Percentiles rank a stretch among this genome's conserved stretches.
phyloP scores from a whole-genome alignment of 2,797 vertebrate species.

The Clarias fuscus region DNA sequence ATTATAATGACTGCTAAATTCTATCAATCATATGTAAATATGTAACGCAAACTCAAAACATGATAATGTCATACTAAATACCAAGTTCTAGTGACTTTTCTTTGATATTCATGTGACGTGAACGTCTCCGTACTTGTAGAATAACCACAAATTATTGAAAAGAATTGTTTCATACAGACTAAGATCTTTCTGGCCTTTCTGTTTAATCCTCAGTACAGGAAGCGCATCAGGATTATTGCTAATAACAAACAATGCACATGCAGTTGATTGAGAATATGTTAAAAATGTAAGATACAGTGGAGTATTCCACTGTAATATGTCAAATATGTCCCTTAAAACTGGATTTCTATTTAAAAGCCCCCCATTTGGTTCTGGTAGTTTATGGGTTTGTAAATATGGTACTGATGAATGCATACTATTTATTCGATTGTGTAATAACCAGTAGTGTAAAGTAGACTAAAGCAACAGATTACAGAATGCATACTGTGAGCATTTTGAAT shows the following conservation, averaged over 20 bases:
- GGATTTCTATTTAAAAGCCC: background rate
- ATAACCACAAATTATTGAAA: background rate
- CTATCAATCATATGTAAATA: background rate
- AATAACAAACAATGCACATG: background rate
- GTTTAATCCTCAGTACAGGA: background rate
- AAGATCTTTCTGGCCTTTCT: background rate
- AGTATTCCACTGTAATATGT: background rate
- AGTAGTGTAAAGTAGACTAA: background rate
- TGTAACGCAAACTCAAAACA: background rate
- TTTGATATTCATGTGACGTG: background rate
- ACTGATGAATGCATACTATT: conserved; percentile 10
- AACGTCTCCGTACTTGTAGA: background rate
- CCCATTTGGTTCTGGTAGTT: conserved; percentile 8
- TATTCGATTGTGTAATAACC: background rate
- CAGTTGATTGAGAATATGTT: background rate
- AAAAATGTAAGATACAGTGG: background rate
- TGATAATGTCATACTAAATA: background rate
- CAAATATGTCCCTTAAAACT: background rate
- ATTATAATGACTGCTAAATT: background rate
- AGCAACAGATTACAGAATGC: background rate
- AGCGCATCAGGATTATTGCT: background rate
- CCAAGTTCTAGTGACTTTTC: background rate
- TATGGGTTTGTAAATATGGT: conserved; percentile 49
- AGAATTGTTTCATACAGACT: background rate
- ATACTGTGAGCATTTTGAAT: background rate